A percentile compares a stretch with the other conserved stretches of the same genome.
phyloP scores from a whole-genome alignment of 2,797 vertebrate species.

The Picus viridis region DNA sequence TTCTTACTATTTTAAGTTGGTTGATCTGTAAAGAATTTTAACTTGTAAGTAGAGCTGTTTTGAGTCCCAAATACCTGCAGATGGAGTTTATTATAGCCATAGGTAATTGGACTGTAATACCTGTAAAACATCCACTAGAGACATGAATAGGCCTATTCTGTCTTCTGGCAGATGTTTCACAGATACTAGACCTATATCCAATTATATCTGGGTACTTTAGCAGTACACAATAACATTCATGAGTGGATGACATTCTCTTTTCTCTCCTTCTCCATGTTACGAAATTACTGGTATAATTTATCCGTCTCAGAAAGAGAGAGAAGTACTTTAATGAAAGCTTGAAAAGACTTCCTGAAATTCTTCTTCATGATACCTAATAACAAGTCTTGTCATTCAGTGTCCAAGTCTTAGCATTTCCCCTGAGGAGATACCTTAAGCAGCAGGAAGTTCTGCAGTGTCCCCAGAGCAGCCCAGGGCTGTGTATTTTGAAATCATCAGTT shows the following conservation, averaged over 20 bases:
- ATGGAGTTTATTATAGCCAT: neutral
- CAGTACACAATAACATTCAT: neutral
- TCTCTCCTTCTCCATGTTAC: neutral
- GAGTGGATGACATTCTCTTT: neutral
- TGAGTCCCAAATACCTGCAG: neutral
- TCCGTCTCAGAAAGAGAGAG: neutral
- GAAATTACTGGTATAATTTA: neutral
- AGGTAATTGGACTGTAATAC: neutral
- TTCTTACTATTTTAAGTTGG: neutral
- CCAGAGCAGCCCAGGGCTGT: neutral
- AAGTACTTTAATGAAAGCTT: neutral
- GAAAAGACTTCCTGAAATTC: neutral
- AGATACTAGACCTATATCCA: neutral
- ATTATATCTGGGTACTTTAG: neutral
- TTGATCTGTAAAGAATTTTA: conserved; percentile 3
- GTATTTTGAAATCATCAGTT: fast-evolving
- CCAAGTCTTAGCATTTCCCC: neutral
- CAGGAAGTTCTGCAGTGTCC: neutral
- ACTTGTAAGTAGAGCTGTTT: neutral
- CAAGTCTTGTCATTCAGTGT: neutral
- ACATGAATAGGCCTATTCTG: neutral
- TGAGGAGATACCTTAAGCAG: fast-evolving
- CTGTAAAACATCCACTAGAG: neutral
- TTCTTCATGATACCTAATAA: neutral
- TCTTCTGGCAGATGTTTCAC: conserved; percentile 16